phyloP scores from a whole-genome alignment of 2,888 invertebrate genomes.

The Drosophila paramelanica region DNA sequence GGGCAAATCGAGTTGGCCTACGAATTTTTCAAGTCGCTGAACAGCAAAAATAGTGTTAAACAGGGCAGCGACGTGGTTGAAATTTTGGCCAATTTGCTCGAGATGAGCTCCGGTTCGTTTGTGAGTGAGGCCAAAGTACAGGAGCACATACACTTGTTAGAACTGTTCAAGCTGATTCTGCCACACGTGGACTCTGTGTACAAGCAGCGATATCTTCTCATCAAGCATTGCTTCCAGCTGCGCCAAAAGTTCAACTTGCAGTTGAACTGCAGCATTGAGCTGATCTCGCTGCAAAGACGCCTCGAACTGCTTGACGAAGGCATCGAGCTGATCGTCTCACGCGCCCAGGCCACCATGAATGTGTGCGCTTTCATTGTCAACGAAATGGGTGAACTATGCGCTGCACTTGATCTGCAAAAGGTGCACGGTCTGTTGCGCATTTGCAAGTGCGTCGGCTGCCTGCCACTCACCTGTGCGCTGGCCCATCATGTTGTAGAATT shows the following conservation, averaged over 20 bases:
- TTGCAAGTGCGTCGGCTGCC: constrained; percentile 74
- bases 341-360: constrained; percentile 67
- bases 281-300: constrained; percentile 61
- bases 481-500: constrained; percentile 76
- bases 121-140: constrained; percentile 44
- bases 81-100: constrained; percentile 68
- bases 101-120: constrained; percentile 48
- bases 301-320: constrained; percentile 70
- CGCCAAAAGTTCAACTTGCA: constrained; percentile 71
- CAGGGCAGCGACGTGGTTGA: constrained; percentile 74
- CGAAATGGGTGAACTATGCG: constrained; percentile 76
- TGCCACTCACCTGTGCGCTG: constrained; percentile 82
- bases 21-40: constrained; percentile 78
- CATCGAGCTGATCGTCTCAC: constrained; percentile 71
- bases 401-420: constrained; percentile 70
- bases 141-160: constrained; percentile 75
- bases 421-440: constrained; percentile 75
- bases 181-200: constrained; percentile 52
- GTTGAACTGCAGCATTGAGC: constrained; percentile 51
- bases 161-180: constrained; percentile 80
- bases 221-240: constrained; percentile 75
- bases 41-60: constrained; percentile 60
- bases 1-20: constrained; percentile 82
- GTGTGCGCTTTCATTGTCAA: constrained; percentile 72
- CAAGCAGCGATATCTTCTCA: constrained; percentile 62